Evolutionary conservation across 2,888 invertebrate species (phyloP).

Genomic region (Macrophya alboannulata): DNA sequence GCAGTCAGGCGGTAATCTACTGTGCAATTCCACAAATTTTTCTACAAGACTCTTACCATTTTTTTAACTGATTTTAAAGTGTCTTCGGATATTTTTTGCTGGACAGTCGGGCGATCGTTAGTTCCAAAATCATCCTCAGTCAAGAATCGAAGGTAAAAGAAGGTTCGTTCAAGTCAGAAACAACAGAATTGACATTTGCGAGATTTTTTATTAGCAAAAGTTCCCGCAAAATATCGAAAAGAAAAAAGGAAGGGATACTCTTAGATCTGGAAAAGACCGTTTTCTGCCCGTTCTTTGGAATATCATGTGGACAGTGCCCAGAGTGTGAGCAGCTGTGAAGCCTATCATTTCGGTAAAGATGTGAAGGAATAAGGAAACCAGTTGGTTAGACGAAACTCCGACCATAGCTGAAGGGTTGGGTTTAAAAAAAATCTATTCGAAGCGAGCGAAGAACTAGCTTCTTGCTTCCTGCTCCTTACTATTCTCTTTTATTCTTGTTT

Average conservation of each 20-base stretch:
- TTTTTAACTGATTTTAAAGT: background rate
- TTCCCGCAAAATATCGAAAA: background rate
- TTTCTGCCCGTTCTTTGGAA: background rate
- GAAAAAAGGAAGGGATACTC: background rate
- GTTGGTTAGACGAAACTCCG: conserved; percentile 6
- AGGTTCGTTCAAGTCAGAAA: too few relatives aligned
- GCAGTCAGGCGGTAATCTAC: background rate
- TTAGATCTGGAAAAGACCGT: background rate
- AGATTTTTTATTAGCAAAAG: background rate
- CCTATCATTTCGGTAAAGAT: too few relatives aligned
- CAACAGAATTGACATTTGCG: background rate
- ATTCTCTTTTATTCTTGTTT: background rate
- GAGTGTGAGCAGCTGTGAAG: too few relatives aligned
- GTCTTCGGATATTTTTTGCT: background rate
- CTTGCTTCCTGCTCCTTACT: background rate
- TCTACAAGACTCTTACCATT: background rate
- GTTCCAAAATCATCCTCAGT: too few relatives aligned
- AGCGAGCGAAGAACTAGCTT: background rate
- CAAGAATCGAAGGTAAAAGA: too few relatives aligned
- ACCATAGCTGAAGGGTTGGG: background rate
- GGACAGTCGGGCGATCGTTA: too few relatives aligned
- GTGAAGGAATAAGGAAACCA: too few relatives aligned
- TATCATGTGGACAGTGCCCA: too few relatives aligned
- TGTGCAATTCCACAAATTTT: background rate
- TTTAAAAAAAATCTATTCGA: background rate